These are phyloP conservation scores for Agrotis ipsilon DNA, from an alignment of 2,888 invertebrate genomes.

Conservation along the genomic window DNA sequence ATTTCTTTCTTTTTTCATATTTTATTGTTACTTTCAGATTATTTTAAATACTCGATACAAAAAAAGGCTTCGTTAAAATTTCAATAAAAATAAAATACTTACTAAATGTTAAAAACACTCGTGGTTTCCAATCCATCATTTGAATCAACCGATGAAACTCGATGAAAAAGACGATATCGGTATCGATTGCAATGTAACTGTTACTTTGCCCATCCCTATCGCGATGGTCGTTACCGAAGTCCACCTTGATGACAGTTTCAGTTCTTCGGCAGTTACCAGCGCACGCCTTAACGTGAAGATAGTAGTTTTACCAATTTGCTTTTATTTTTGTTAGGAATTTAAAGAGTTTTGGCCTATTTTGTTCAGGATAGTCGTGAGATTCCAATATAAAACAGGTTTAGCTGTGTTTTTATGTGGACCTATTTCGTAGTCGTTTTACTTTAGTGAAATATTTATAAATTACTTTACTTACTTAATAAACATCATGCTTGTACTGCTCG, in stretches of 20 bases:
- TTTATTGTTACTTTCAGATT: not conserved
- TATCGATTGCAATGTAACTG: conserved; percentile 25
- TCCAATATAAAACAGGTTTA: not conserved
- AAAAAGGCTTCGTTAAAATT: not conserved
- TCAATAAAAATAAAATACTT: no score
- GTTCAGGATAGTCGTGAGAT: conserved; percentile 1
- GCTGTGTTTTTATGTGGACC: not conserved
- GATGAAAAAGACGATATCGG: not conserved
- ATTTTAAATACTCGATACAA: not conserved
- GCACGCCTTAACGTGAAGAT: conserved; percentile 55
- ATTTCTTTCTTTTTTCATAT: not conserved
- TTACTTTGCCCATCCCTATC: conserved; percentile 43
- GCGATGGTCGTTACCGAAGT: conserved; percentile 62
- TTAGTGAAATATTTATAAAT: no score
- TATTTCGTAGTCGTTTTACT: not conserved
- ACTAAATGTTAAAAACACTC: not conserved
- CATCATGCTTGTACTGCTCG: no score
- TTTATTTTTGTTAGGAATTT: conserved; percentile 60
- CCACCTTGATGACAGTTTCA: conserved; percentile 85
- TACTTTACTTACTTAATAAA: no score
- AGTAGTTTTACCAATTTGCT: conserved; percentile 50
- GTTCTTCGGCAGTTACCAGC: conserved; percentile 66
- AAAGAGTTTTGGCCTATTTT: conserved; percentile 31
- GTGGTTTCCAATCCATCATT: not conserved
- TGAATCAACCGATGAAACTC: not conserved